A percentile compares a stretch with the other conserved stretches of the same genome.
Evolutionary conservation across 1,140 invertebrate species (phyloP).

Genomic region (Philopotamus ludificatus): DNA sequence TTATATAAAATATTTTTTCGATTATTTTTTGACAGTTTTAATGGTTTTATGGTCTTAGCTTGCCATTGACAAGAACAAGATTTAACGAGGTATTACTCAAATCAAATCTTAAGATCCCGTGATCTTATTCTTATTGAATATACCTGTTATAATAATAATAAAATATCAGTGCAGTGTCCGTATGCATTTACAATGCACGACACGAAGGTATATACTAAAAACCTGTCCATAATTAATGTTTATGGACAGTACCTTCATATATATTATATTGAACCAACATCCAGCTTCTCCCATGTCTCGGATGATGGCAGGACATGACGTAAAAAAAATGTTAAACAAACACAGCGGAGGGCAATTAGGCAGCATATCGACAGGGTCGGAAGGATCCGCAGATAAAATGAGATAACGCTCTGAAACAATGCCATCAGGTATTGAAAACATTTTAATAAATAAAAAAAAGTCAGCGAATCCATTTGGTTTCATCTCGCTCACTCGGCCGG

Average conservation of each 20-base stretch:
- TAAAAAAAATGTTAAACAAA: slow-evolving; percentile 8
- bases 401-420: slow-evolving; percentile 8
- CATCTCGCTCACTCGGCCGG: neutral
- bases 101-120: too few relatives aligned
- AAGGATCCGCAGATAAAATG: slow-evolving; percentile 4
- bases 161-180: too few relatives aligned
- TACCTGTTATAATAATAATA: too few relatives aligned
- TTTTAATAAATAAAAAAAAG: neutral
- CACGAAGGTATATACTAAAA: too few relatives aligned
- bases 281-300: neutral
- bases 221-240: neutral
- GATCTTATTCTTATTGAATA: too few relatives aligned
- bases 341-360: slow-evolving; percentile 7
- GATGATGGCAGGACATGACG: neutral
- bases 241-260: neutral
- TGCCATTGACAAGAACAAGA: too few relatives aligned
- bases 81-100: too few relatives aligned
- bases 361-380: slow-evolving; percentile 1
- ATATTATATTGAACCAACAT: too few relatives aligned
- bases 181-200: too few relatives aligned
- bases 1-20: too few relatives aligned
- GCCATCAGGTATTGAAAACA: neutral
- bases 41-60: too few relatives aligned
- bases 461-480: neutral
- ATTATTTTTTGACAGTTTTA: too few relatives aligned